Conservation (phyloP, 2,113 vertebrate genomes). For the Embiotoca jacksoni region DNA sequence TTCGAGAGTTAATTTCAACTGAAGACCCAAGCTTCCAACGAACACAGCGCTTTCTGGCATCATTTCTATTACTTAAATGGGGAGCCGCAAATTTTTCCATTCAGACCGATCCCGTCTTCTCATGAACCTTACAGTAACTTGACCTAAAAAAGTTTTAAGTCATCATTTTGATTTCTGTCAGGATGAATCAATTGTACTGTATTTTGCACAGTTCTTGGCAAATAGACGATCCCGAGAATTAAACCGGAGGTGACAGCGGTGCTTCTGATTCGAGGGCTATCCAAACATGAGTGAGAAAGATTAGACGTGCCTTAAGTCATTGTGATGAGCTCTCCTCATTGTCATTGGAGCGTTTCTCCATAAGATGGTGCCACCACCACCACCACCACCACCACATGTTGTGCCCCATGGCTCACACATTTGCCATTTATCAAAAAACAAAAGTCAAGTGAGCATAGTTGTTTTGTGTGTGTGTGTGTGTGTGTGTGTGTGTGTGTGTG, state of each 20-base stretch:
- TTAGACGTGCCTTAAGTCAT: constrained; percentile 78
- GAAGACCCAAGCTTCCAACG: constrained; percentile 6
- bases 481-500: constrained; percentile 20
- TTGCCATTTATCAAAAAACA: constrained; percentile 48
- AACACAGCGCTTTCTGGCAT: not conserved
- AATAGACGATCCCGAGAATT: constrained; percentile 61
- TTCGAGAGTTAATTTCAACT: constrained; percentile 1
- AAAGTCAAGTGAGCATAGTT: constrained; percentile 28
- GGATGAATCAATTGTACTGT: constrained; percentile 64
- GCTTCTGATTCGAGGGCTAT: constrained; percentile 63
- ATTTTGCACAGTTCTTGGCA: constrained; percentile 76
- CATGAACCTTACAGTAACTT: not conserved
- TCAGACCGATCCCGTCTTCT: constrained; percentile 13
- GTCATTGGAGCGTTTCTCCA: constrained; percentile 46
- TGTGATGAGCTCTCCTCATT: constrained; percentile 49
- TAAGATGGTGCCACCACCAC: constrained; percentile 36
- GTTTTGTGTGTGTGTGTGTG: constrained; percentile 21
- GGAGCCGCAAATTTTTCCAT: constrained; percentile 30
- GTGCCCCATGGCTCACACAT: constrained; percentile 46
- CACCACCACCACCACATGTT: constrained; percentile 36
- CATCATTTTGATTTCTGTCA: constrained; percentile 51
- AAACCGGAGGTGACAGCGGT: constrained; percentile 46
- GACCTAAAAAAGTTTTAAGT: constrained; percentile 24
- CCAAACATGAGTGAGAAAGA: constrained; percentile 27
- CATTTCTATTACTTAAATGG: constrained; percentile 17